Evolutionary conservation across 2,888 invertebrate genomes (phyloP).

Genomic region (Limnephilus marmoratus): DNA sequence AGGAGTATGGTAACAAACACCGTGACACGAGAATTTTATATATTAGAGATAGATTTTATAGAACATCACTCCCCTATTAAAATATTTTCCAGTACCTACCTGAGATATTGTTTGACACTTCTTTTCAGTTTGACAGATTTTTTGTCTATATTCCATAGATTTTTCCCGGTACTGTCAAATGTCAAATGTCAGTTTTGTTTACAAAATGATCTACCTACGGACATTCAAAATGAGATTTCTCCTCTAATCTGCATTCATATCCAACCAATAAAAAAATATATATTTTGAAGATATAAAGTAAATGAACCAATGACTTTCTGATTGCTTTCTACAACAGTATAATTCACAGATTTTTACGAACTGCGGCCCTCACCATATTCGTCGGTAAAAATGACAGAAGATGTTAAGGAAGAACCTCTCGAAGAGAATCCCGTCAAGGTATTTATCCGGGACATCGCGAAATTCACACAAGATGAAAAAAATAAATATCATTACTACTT

Average conservation of each 20-base stretch:
- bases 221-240: background rate
- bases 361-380: background rate
- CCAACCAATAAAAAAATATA: background rate
- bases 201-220: background rate
- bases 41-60: too few species aligned
- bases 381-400: background rate
- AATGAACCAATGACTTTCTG: background rate
- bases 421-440: conserved; percentile 49
- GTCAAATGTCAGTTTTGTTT: background rate
- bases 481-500: conserved; percentile 42
- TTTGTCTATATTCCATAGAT: background rate
- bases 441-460: conserved; percentile 46
- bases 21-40: too few species aligned
- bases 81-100: background rate
- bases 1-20: too few species aligned
- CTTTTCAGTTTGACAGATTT: background rate
- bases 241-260: background rate
- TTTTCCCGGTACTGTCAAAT: background rate
- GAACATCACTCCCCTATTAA: background rate
- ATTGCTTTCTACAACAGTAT: too few species aligned
- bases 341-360: background rate
- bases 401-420: conserved; percentile 5
- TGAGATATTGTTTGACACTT: background rate
- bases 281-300: background rate
- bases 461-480: background rate